These are phyloP conservation scores for Gopherus evgoodei DNA, from an alignment of 2,113 vertebrate genomes.

Conservation along the genomic window DNA sequence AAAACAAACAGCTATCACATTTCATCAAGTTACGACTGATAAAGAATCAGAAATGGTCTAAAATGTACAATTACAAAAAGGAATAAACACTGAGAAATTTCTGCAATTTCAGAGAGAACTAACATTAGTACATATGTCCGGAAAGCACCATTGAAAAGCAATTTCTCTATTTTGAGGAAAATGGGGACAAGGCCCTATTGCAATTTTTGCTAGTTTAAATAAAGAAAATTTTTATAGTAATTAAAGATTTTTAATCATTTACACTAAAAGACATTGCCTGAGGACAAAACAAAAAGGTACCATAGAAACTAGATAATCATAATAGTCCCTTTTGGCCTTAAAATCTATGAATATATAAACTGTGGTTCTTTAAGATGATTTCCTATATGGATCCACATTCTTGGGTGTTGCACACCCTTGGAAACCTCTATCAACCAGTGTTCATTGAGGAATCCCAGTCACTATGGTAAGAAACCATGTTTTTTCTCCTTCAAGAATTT, in stretches of 20 bases:
- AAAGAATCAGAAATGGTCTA: slow-evolving; percentile 53
- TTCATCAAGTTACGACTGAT: slow-evolving; percentile 63
- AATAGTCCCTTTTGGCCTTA: not conserved
- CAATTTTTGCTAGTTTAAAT: slow-evolving; percentile 43
- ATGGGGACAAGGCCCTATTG: slow-evolving; percentile 32
- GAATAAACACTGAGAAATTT: slow-evolving; percentile 67
- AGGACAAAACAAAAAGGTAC: slow-evolving; percentile 40
- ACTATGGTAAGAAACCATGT: not conserved
- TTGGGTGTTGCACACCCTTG: slow-evolving; percentile 17
- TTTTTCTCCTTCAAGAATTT: slow-evolving; percentile 47
- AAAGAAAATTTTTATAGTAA: not conserved
- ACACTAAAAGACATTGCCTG: slow-evolving; percentile 3
- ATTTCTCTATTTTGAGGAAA: slow-evolving; percentile 73
- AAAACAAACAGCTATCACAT: slow-evolving; percentile 32
- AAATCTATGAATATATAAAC: not conserved
- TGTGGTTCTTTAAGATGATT: not conserved
- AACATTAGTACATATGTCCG: slow-evolving; percentile 51
- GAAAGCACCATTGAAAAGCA: slow-evolving; percentile 68
- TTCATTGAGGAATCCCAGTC: not conserved
- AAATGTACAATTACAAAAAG: slow-evolving; percentile 61
- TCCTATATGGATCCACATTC: not conserved
- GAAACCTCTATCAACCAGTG: not conserved
- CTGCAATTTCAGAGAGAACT: slow-evolving; percentile 70
- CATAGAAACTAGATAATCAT: not conserved
- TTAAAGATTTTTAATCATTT: slow-evolving; percentile 30